phyloP scores from a whole-genome alignment of 2,888 invertebrate genomes.

The Herminia tarsipennalis region DNA sequence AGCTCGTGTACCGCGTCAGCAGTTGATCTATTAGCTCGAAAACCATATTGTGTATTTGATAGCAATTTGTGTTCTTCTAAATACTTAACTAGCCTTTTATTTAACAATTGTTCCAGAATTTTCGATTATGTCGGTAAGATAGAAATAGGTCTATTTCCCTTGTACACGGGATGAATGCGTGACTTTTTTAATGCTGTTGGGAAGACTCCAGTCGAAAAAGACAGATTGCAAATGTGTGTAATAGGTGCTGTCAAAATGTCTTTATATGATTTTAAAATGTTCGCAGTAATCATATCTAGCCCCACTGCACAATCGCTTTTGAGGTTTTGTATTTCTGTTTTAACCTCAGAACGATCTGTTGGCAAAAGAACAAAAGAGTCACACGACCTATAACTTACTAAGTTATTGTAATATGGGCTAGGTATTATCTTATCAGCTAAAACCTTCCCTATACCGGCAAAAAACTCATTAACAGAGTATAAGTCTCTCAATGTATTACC shows the following conservation, averaged over 20 bases:
- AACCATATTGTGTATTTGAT: too few species aligned
- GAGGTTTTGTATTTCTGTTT: background rate
- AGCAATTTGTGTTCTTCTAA: too few species aligned
- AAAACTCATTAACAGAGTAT: background rate
- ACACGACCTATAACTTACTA: background rate
- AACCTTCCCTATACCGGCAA: background rate
- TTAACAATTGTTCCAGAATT: too few species aligned
- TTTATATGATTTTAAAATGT: background rate
- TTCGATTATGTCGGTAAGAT: too few species aligned
- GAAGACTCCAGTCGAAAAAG: constrained; percentile 6
- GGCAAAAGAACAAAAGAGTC: constrained; percentile 3
- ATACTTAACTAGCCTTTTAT: too few species aligned
- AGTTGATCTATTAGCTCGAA: too few species aligned
- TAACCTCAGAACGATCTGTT: constrained; percentile 1
- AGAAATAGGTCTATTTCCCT: background rate
- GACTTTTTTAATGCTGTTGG: constrained; percentile 3
- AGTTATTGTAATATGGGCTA: background rate
- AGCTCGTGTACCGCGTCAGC: too few species aligned
- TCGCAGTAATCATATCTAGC: constrained; percentile 6
- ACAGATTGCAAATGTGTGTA: constrained; percentile 2
- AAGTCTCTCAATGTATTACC: background rate
- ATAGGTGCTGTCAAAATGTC: constrained; percentile 2
- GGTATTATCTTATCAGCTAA: background rate
- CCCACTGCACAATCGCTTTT: constrained; percentile 5
- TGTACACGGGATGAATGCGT: background rate